Evolutionary conservation across 1,140 invertebrate species (phyloP), one percentile per base, ranked within the genome.

Genomic region (Papilio dardanus): DNA sequence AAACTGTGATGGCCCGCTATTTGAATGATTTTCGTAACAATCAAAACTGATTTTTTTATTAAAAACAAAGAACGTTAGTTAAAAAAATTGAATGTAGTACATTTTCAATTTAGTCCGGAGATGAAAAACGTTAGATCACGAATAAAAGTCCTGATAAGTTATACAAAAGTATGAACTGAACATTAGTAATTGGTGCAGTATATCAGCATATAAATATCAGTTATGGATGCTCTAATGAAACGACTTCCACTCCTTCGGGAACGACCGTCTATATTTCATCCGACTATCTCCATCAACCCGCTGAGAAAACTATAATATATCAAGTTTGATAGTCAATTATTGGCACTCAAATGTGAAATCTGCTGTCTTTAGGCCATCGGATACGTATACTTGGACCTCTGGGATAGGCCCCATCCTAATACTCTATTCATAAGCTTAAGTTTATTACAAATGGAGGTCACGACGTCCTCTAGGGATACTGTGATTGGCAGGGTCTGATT

Each of bases 271-370:
- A 87, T 90, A 91, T 86, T 84, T 91, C 84, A 88, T 86, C 79
- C 80, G 83, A 89, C 84, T 88, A 88, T 88, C 83, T 84, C 81
- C 76, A 83, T 86, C 79, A 87, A 86, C 79, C 79, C 87, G 80
- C 82, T 83, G 79, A 85, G 85, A 85, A 85, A 85, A 78, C 88
- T 83, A 90, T 92, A n/a, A n/a, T n/a, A 90, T 88, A 90, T 92
- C 88, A 92, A 89, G 78, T 91, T 91, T 90, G 88, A 90, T 91
- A 88, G 90, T 92, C 88, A 92, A 91, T 92, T 92, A 92, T 92
- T 91, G 88, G 86, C 86, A 89, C 85, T 89, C 82, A 85, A 83
- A 79, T 77, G 85, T 86, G 75, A 78, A 79, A 86, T 88, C 86
- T 83, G 85, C 82, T 83, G 83, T 85, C 84, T 87, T 81, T 85